These are phyloP conservation scores for Zaprionus inermis DNA, from an alignment of 1,140 invertebrate genomes.

Conservation along the genomic window DNA sequence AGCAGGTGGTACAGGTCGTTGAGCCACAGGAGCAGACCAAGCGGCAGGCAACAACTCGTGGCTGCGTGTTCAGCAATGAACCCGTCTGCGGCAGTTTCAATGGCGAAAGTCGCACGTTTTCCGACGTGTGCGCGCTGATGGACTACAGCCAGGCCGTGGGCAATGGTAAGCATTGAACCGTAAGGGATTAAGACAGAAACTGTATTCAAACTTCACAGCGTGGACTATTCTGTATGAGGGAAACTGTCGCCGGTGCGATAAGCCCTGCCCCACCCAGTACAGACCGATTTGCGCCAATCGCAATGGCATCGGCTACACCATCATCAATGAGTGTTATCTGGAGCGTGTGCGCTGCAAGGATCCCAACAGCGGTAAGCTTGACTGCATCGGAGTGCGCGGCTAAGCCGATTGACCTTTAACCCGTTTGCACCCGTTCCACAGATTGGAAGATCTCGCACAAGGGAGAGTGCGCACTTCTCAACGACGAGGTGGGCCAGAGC, in stretches of 20 bases:
- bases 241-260: constrained; percentile 59
- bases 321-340: constrained; percentile 74
- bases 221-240: constrained; percentile 68
- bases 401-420: constrained; percentile 9
- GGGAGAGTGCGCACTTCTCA: constrained; percentile 47
- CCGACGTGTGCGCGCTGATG: constrained; percentile 69
- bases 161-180: constrained; percentile 52
- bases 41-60: not conserved
- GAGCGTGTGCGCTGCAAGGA: constrained; percentile 70
- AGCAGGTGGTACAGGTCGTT: not conserved
- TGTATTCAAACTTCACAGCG: constrained; percentile 40
- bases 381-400: not conserved
- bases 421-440: not conserved
- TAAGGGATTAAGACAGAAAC: constrained; percentile 11
- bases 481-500: constrained; percentile 8
- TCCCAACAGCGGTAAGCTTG: constrained; percentile 55
- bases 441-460: constrained; percentile 58
- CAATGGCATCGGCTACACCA: constrained; percentile 68
- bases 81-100: constrained; percentile 69
- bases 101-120: constrained; percentile 58
- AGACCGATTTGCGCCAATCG: constrained; percentile 68
- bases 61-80: constrained; percentile 69
- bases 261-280: constrained; percentile 59
- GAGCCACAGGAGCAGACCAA: not conserved
- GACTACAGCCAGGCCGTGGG: constrained; percentile 58